Conservation (phyloP, 2,113 vertebrate species). For the Potamarius usumacintae region DNA sequence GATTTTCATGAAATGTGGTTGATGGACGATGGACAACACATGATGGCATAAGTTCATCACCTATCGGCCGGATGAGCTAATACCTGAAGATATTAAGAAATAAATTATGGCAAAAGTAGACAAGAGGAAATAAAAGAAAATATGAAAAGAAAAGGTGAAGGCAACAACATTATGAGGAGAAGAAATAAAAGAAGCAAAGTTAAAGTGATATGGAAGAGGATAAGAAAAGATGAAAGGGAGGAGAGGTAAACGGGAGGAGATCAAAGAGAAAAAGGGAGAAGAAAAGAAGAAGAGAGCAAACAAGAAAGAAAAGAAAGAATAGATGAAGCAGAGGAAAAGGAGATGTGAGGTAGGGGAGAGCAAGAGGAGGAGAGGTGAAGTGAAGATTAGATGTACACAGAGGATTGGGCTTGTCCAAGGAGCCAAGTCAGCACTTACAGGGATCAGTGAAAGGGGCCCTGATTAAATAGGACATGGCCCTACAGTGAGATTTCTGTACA, state of each 20-base stretch:
- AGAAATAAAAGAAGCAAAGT: neutral
- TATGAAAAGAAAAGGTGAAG: neutral
- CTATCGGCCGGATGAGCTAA: too few species aligned
- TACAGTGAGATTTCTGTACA: constrained; percentile 52
- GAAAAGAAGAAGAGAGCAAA: neutral
- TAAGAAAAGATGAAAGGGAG: neutral
- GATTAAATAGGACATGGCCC: constrained; percentile 64
- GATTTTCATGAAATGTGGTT: too few species aligned
- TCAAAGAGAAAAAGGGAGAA: neutral
- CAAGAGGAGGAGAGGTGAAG: neutral
- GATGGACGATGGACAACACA: too few species aligned
- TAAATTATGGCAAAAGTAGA: neutral
- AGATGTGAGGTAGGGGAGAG: neutral
- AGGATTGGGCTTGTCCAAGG: constrained; percentile 43
- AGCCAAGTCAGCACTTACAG: constrained; percentile 51
- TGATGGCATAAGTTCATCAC: too few species aligned
- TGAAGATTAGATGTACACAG: constrained; percentile 52
- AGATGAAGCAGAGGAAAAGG: neutral
- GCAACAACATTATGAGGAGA: neutral
- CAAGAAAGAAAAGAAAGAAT: neutral
- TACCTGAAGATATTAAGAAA: neutral
- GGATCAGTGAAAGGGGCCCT: constrained; percentile 53
- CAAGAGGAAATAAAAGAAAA: neutral
- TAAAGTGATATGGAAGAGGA: neutral
- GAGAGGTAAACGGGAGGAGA: neutral